Evolutionary conservation across 1,140 invertebrate genomes (phyloP), one percentile per base, ranked within the genome.

Genomic region (Asobara japonica): DNA sequence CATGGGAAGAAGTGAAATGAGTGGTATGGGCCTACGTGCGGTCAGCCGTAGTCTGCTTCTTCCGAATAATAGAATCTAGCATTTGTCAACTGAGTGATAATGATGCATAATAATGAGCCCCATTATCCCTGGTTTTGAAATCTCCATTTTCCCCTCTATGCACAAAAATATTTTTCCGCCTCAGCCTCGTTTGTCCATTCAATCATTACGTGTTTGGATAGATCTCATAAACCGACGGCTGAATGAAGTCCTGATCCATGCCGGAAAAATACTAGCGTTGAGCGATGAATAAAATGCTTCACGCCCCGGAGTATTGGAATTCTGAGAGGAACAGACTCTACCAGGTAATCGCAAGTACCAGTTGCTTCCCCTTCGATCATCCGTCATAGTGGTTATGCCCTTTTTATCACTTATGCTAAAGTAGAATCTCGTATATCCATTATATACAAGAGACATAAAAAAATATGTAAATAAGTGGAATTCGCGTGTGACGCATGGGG

Each of bases 291-390:
- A 56, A 56, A 56, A 51, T 51, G n/a, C 51, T 27, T 10, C 51
- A 18, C 51, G 20, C 51, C 1, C 20, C 20, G 1, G 51, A 56
- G 51, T 56, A 56, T 56, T 56, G 51, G 25, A 56, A 56, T 56
- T 56, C 51, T 56, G 51, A 56, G 25, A 56, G 51, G 51, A 25
- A 56, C 51, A 56, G 18, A n/a, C 51, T 56, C 51, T 56, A 56
- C 13, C 33, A 29, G 11, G 25, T 25, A 41, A 41, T 27, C 31
- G 22, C 30, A 33, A 29, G 30, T 66, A 72, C 64, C 70, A 67
- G 70, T 72, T 66, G 70, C 70, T 72, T 67, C 64, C 22, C 31
- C 41, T 25, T 72, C 70, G 62, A 72, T 72, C 70, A 72, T 72
- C 62, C n/a, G 38, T 72, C 64, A 66, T 69, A 56, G 4, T 16